A percentile compares a stretch with the other conserved stretches of the same genome.
Conservation (phyloP, 2,888 invertebrate species). For the Oligia fasciuncula region DNA sequence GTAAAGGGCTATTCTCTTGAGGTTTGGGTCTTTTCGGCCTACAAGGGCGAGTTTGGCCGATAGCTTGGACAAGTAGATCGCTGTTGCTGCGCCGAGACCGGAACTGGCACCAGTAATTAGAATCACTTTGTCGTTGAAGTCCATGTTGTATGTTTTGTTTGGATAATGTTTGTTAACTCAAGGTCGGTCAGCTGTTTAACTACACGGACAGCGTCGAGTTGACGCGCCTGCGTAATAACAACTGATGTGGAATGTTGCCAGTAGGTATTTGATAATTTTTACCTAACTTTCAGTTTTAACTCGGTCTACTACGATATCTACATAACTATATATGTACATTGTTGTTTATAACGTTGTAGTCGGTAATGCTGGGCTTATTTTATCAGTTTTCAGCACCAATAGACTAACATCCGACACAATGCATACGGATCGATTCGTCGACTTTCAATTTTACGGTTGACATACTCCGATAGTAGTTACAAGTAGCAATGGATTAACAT, state of each 20-base stretch:
- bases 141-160: constrained; percentile 80
- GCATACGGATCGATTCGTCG: background rate
- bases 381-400: background rate
- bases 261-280: constrained; percentile 17
- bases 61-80: constrained; percentile 91
- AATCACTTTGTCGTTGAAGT: constrained; percentile 91
- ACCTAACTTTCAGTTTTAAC: background rate
- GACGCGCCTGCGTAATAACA: constrained; percentile 60
- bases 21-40: constrained; percentile 86
- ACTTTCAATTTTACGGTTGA: background rate
- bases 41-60: constrained; percentile 91
- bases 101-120: constrained; percentile 93
- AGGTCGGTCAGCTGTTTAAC: constrained; percentile 65
- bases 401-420: background rate
- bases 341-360: background rate
- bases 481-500: background rate
- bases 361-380: background rate
- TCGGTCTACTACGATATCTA: background rate
- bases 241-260: constrained; percentile 53
- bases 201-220: constrained; percentile 26
- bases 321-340: background rate
- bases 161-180: constrained; percentile 49
- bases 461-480: background rate
- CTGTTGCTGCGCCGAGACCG: constrained; percentile 93
- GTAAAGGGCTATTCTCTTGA: constrained; percentile 82